phyloP scores from a whole-genome alignment of 2,888 invertebrate genomes.

The Drosophila diplacantha region DNA sequence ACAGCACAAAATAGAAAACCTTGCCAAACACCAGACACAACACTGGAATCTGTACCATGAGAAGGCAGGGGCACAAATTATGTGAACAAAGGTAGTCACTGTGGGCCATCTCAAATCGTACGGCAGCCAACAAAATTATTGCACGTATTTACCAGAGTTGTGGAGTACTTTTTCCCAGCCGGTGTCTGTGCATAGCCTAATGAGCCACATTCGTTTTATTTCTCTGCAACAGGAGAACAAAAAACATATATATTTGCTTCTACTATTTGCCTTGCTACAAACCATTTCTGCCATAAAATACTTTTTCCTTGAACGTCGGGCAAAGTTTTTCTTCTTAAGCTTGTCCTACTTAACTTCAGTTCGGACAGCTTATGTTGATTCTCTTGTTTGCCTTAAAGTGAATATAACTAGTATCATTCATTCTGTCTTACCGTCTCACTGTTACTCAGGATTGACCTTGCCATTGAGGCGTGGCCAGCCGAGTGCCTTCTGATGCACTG shows the following conservation, averaged over 20 bases:
- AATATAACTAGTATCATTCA: not conserved
- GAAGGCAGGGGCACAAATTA: constrained; percentile 28
- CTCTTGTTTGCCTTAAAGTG: constrained; percentile 52
- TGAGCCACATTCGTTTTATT: constrained; percentile 27
- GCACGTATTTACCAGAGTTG: constrained; percentile 7
- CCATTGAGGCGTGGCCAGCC: constrained; percentile 22
- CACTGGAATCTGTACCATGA: constrained; percentile 23
- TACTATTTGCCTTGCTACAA: constrained; percentile 10
- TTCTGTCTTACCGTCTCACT: not conserved
- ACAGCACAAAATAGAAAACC: constrained; percentile 3
- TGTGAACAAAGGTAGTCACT: constrained; percentile 25
- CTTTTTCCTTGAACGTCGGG: not conserved
- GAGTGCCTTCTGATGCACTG: constrained; percentile 23
- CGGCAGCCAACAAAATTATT: constrained; percentile 16
- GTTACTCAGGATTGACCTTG: constrained; percentile 24
- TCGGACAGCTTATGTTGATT: constrained; percentile 2
- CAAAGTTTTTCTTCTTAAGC: constrained; percentile 4
- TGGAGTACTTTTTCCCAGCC: constrained; percentile 26
- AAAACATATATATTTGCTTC: constrained; percentile 18
- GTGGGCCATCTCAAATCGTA: constrained; percentile 18
- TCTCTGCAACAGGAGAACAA: not conserved
- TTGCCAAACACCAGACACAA: constrained; percentile 17
- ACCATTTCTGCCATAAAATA: constrained; percentile 5
- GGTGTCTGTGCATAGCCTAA: constrained; percentile 45
- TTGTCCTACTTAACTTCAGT: constrained; percentile 3